Percentiles rank a stretch among this genome's conserved stretches.
These are phyloP conservation scores for Abscondita cerata DNA, from an alignment of 2,888 invertebrate genomes.

Conservation along the genomic window DNA sequence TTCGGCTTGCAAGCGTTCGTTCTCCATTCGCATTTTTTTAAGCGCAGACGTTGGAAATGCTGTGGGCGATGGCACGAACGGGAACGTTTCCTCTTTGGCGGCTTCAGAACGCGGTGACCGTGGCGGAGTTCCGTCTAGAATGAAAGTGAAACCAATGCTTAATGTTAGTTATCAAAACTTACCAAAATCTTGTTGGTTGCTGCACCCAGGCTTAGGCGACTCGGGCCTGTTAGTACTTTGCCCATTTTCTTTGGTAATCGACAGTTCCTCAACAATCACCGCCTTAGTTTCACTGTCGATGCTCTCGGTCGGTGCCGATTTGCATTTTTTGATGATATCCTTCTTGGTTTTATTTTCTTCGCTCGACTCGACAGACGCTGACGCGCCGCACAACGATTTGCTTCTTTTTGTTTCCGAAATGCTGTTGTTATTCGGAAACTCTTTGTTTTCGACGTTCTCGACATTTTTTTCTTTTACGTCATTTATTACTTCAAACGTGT, in stretches of 20 bases:
- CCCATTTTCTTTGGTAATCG: constrained; percentile 48
- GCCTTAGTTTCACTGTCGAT: constrained; percentile 6
- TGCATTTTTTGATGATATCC: constrained; percentile 50
- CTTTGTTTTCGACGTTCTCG: constrained; percentile 44
- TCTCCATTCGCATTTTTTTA: constrained; percentile 73
- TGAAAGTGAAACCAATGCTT: neutral
- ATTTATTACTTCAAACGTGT: constrained; percentile 1
- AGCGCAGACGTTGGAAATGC: constrained; percentile 60
- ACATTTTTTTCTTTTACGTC: constrained; percentile 26
- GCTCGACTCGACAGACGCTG: constrained; percentile 45
- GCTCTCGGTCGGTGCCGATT: constrained; percentile 48
- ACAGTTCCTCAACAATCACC: constrained; percentile 51
- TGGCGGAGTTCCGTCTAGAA: constrained; percentile 46
- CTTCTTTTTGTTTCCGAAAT: constrained; percentile 51
- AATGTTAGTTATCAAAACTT: constrained; percentile 23
- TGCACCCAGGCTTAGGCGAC: constrained; percentile 56
- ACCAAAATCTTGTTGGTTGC: constrained; percentile 55
- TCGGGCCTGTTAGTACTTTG: constrained; percentile 44
- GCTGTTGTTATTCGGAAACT: constrained; percentile 40
- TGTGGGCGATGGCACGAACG: constrained; percentile 50
- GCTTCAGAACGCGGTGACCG: constrained; percentile 53
- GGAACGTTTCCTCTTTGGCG: constrained; percentile 44
- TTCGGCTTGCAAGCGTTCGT: constrained; percentile 78
- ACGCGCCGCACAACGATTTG: constrained; percentile 50
- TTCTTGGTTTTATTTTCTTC: constrained; percentile 46